Evolutionary conservation across 2,797 vertebrate species (phyloP).

Genomic region (Cyclopterus lumpus): DNA sequence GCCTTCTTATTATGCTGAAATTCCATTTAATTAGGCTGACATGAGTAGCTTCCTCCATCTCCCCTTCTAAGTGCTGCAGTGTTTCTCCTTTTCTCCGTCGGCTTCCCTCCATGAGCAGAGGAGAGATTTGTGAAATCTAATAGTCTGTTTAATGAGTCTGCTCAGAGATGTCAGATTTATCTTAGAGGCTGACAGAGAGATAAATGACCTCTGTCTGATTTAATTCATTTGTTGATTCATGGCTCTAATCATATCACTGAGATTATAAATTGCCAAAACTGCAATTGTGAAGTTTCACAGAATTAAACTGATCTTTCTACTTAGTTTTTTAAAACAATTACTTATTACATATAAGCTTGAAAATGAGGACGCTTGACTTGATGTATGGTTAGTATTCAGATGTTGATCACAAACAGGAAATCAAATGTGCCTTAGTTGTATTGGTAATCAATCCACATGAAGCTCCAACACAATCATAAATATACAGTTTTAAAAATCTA

Average conservation of each 20-base stretch:
- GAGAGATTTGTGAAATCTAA: conserved; percentile 77
- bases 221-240: conserved; percentile 56
- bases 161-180: conserved; percentile 65
- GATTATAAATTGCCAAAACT: conserved; percentile 51
- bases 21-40: conserved; percentile 76
- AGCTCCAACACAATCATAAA: background rate
- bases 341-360: conserved; percentile 11
- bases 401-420: background rate
- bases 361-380: background rate
- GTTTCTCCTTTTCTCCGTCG: conserved; percentile 29
- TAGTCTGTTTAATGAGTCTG: conserved; percentile 75
- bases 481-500: background rate
- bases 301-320: background rate
- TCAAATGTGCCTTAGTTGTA: background rate
- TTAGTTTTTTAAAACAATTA: conserved; percentile 31
- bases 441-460: background rate
- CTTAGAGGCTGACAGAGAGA: conserved; percentile 56
- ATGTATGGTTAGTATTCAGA: background rate
- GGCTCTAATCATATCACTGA: conserved; percentile 51
- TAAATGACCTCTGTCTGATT: conserved; percentile 63
- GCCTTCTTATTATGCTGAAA: conserved; percentile 70
- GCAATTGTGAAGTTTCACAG: conserved; percentile 31
- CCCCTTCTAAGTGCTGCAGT: conserved; percentile 55
- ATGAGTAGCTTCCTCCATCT: conserved; percentile 53
- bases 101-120: conserved; percentile 42